Evolutionary conservation across 2,888 invertebrate genomes (phyloP).

Genomic region (Lepidochrysops patricia): DNA sequence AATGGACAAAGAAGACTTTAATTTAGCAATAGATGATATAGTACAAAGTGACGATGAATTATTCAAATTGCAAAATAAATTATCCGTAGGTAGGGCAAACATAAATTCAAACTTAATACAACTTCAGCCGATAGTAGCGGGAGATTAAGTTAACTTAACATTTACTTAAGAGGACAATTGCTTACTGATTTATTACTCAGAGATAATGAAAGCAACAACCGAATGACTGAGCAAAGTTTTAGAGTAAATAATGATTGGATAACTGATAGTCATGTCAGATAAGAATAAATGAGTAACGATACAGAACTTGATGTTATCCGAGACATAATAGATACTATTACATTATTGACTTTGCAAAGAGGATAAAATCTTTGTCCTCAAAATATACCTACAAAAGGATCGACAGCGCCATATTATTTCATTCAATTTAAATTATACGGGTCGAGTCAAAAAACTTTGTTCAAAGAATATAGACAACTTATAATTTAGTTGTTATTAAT

Average conservation of each 20-base stretch:
- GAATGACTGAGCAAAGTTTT: background rate
- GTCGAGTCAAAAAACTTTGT: background rate
- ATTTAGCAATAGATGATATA: background rate
- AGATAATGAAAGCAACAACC: slow-evolving; percentile 5
- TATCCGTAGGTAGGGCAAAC: background rate
- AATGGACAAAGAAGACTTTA: background rate
- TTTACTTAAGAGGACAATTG: background rate
- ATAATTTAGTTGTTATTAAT: no score
- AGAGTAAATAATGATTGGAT: background rate
- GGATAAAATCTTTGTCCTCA: background rate
- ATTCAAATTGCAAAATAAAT: background rate
- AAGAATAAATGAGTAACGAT: slow-evolving; percentile 8
- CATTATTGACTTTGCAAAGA: background rate
- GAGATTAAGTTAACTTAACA: background rate
- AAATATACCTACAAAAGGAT: background rate
- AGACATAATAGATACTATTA: background rate
- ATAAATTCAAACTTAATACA: slow-evolving; percentile 2
- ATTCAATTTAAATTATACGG: background rate
- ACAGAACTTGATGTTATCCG: background rate
- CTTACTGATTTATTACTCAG: background rate
- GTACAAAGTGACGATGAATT: background rate
- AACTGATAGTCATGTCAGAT: background rate
- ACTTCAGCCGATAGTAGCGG: background rate
- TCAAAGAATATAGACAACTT: no score
- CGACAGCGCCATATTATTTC: background rate